Evolutionary conservation across 2,113 vertebrate species (phyloP).

Genomic region (Odocoileus hemionus): DNA sequence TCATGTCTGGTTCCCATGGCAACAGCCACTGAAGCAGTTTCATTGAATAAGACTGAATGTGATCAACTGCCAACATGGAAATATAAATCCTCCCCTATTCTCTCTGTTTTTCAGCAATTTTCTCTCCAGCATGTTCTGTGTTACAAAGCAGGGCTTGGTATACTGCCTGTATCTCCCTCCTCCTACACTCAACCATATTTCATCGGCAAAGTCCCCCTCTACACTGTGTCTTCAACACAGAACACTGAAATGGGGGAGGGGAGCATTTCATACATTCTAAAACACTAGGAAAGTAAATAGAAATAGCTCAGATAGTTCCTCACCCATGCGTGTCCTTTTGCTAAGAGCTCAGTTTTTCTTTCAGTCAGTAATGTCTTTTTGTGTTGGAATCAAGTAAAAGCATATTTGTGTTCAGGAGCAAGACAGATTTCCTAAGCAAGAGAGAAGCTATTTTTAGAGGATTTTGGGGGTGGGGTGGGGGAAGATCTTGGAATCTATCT

Average conservation of each 20-base stretch:
- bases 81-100: neutral
- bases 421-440: constrained; percentile 38
- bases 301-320: neutral
- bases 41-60: neutral
- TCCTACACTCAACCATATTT: neutral
- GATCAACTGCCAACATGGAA: neutral
- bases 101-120: neutral
- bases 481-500: constrained; percentile 28
- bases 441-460: constrained; percentile 55
- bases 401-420: constrained; percentile 24
- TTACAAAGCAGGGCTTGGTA: neutral
- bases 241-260: neutral
- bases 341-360: neutral
- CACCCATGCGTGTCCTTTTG: neutral
- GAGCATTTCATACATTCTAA: neutral
- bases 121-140: neutral
- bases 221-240: neutral
- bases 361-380: neutral
- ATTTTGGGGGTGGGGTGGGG: neutral
- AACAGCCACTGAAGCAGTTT: constrained; percentile 22
- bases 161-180: neutral
- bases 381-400: constrained; percentile 36
- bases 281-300: neutral
- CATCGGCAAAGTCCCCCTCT: rapidly evolving
- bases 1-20: constrained; percentile 39